Conservation (phyloP, 2,113 vertebrate species). For the Paedocypris sp. region DNA sequence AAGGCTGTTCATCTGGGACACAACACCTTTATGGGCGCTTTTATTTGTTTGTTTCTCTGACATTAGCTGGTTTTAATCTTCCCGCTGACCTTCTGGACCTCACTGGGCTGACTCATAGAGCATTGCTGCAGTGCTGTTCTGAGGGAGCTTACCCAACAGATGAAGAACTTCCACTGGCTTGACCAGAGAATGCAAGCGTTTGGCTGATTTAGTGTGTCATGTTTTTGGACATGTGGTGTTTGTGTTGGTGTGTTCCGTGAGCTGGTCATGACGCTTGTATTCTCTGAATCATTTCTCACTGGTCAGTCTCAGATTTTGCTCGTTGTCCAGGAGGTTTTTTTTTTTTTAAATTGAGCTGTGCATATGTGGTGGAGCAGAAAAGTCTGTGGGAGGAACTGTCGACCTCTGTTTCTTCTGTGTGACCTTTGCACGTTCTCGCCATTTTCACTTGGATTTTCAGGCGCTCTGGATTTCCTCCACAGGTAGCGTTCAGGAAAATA, state of each 20-base stretch:
- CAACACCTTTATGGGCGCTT: slow-evolving; percentile 27
- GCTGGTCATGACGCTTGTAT: slow-evolving; percentile 38
- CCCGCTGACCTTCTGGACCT: slow-evolving; percentile 27
- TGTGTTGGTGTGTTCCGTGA: slow-evolving; percentile 35
- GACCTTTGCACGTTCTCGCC: no score
- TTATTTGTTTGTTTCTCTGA: slow-evolving; percentile 25
- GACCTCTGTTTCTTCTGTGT: no score
- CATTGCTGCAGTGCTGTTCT: slow-evolving; percentile 12
- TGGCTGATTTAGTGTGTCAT: slow-evolving; percentile 32
- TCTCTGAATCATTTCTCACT: slow-evolving; percentile 39
- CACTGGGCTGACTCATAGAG: slow-evolving; percentile 8
- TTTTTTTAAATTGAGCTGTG: slow-evolving; percentile 59
- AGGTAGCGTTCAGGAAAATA: no score
- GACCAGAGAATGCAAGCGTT: no score
- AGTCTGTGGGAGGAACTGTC: no score
- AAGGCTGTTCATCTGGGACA: slow-evolving; percentile 41
- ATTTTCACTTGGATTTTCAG: no score
- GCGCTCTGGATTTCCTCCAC: no score
- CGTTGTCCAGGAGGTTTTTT: slow-evolving; percentile 55
- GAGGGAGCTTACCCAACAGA: slow-evolving; percentile 30
- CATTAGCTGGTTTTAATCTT: slow-evolving; percentile 31
- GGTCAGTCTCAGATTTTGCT: slow-evolving; percentile 51
- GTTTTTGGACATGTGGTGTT: slow-evolving; percentile 46
- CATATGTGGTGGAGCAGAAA: slow-evolving; percentile 59
- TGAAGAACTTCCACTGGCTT: no score